A percentile compares a stretch with the other conserved stretches of the same genome.
Conservation (phyloP, 2,888 invertebrate genomes). For the Cheilosia soror region DNA sequence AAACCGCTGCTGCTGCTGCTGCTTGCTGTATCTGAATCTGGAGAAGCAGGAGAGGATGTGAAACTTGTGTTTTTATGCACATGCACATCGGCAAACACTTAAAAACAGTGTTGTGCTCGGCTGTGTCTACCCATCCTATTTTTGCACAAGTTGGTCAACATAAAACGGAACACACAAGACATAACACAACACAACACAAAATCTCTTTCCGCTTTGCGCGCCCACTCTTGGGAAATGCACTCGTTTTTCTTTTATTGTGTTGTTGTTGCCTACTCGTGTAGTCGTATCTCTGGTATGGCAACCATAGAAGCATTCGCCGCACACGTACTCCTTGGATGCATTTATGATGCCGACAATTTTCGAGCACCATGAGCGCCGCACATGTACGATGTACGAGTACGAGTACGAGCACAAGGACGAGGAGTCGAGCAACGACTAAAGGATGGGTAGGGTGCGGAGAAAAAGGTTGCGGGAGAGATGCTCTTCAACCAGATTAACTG, state of each 20-base stretch:
- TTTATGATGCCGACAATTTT: constrained; percentile 73
- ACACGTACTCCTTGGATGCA: constrained; percentile 60
- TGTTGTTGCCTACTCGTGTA: not conserved
- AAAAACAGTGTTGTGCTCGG: constrained; percentile 42
- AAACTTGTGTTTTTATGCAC: constrained; percentile 68
- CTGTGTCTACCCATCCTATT: constrained; percentile 2
- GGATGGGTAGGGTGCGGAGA: not conserved
- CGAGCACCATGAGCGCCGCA: constrained; percentile 46
- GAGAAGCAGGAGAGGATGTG: constrained; percentile 27
- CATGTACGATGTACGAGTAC: constrained; percentile 10
- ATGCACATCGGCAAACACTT: constrained; percentile 72
- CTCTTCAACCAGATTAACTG: constrained; percentile 74
- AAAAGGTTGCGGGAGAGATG: constrained; percentile 14
- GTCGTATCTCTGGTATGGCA: constrained; percentile 37
- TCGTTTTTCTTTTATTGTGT: constrained; percentile 17
- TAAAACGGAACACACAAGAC: constrained; percentile 53
- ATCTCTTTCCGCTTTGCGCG: constrained; percentile 69
- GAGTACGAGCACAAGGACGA: no score
- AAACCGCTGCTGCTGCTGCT: not conserved
- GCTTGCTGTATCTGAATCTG: no score
- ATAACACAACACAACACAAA: constrained; percentile 58
- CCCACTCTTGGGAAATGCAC: constrained; percentile 63
- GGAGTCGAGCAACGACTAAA: not conserved
- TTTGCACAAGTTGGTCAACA: constrained; percentile 61
- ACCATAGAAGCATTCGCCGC: constrained; percentile 34